Percentiles rank a stretch among this genome's conserved stretches.
These are phyloP conservation scores for Cebus imitator DNA, from an alignment of 2,113 vertebrate species.

Conservation along the genomic window DNA sequence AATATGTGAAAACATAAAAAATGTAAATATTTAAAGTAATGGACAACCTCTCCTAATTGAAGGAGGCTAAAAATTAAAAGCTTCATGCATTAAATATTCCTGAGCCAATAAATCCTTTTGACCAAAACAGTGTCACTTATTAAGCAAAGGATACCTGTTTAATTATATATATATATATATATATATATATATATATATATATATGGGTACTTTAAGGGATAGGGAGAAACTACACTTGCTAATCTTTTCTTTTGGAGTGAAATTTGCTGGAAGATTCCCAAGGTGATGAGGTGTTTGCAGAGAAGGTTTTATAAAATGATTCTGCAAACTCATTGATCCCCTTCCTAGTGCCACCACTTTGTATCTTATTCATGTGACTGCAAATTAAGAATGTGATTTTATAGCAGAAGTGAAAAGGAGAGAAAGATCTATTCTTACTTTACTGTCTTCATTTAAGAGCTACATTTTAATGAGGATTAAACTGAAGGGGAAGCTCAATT, in stretches of 20 bases:
- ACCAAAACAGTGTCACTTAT: too few species aligned
- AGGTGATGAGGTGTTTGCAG: neutral
- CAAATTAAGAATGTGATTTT: neutral
- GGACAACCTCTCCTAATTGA: too few species aligned
- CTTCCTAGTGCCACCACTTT: neutral
- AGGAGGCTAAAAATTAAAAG: too few species aligned
- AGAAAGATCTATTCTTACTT: neutral
- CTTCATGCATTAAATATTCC: too few species aligned
- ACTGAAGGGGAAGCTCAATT: neutral
- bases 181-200: too few species aligned
- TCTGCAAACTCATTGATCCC: neutral
- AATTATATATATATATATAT: too few species aligned
- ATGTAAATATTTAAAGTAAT: too few species aligned
- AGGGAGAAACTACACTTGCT: neutral
- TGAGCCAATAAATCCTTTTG: too few species aligned
- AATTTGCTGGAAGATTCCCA: neutral
- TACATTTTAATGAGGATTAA: neutral
- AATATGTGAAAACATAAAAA: neutral
- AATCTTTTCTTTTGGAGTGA: neutral
- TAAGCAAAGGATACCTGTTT: too few species aligned
- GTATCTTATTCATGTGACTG: neutral
- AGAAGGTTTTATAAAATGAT: neutral
- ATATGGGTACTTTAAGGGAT: neutral
- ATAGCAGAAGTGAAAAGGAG: neutral
- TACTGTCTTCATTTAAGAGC: neutral